Base-by-base conservation (phyloP, 2,888 invertebrate species). In the Mesorhabditis spiculigera region DNA sequence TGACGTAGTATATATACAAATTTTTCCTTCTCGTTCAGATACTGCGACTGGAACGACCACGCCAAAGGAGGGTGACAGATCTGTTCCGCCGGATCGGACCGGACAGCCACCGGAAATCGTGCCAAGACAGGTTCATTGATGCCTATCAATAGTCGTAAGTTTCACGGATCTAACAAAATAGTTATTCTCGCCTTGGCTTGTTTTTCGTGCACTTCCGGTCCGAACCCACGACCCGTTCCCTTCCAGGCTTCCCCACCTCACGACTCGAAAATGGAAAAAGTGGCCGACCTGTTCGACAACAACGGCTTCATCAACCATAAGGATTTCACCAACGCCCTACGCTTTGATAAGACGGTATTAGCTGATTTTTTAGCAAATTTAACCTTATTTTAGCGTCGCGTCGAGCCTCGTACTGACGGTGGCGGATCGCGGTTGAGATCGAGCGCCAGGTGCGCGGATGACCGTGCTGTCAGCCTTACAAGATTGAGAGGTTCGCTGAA, bases 401-500 rank as follows among this genome's bases (percentile, higher is more conserved):
- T 73, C 45, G 75, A 85, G 65, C 93, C 93, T 0, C 91, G 91
- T 66, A 91, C 90, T 2, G 95, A 97, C 86, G 92, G 93, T 0
- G 95, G 86, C 93, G 94, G 88, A 97, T 99, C 86, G 94, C 96
- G 86, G 95, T 97, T 87, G 98, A 98, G 88, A 95, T 99, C 77
- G 94, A 95, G 87, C 90, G 94, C 68, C 91, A 96, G 82, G 94
- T 95, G 66, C 93, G 93, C 92, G 90, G 95, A 83, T 99, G 98
- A 89, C 97, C 96, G 13, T 99, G 98, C 88, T 89, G 94, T 73
- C 94, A 94, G 88, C 95, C 95, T 88, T 99, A 95, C 91, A 90
- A 94, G 84, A 97, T 98, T 67, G 95, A 95, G 91, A 97, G 97
- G 90, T 95, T 98, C 83, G 96, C 96, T 73, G 98, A 98, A 90